Percentiles rank a stretch among this genome's conserved stretches.
These are phyloP conservation scores for Semotilus atromaculatus DNA, from an alignment of 2,797 vertebrate species.

Conservation along the genomic window DNA sequence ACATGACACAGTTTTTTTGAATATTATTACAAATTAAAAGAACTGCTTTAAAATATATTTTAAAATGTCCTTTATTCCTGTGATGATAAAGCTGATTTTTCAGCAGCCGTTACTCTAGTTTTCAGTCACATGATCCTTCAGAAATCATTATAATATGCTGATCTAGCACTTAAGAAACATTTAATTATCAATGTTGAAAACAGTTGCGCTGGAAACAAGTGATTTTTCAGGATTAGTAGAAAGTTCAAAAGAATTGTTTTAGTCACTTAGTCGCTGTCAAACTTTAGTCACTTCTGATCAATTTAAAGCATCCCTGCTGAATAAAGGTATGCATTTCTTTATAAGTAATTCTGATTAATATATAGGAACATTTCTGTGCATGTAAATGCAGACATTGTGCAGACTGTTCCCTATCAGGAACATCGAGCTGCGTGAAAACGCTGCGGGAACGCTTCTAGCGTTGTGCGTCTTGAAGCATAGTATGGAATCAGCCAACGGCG, in stretches of 20 bases:
- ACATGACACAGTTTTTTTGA: no score
- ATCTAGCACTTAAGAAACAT: neutral
- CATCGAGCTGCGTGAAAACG: no score
- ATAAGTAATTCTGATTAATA: neutral
- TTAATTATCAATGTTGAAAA: neutral
- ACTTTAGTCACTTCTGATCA: neutral
- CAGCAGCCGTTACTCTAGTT: neutral
- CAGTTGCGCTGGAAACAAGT: neutral
- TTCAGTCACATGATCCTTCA: neutral
- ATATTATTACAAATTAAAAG: neutral
- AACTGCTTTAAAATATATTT: neutral
- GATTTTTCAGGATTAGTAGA: neutral
- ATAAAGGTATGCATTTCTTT: neutral
- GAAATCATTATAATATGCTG: neutral
- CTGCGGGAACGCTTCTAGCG: no score
- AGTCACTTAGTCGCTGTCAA: neutral
- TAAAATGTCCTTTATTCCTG: neutral
- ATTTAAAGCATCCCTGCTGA: neutral
- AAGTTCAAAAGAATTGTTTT: neutral
- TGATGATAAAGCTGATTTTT: neutral
- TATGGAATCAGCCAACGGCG: no score
- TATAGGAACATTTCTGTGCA: neutral
- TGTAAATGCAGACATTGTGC: neutral
- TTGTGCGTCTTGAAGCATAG: no score
- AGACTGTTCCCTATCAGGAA: no score